A percentile compares a stretch with the other conserved stretches of the same genome.
Evolutionary conservation across 37 sponge, comb jelly and placozoan species (phyloP).

Genomic region (Aphrocallistes beatrix): DNA sequence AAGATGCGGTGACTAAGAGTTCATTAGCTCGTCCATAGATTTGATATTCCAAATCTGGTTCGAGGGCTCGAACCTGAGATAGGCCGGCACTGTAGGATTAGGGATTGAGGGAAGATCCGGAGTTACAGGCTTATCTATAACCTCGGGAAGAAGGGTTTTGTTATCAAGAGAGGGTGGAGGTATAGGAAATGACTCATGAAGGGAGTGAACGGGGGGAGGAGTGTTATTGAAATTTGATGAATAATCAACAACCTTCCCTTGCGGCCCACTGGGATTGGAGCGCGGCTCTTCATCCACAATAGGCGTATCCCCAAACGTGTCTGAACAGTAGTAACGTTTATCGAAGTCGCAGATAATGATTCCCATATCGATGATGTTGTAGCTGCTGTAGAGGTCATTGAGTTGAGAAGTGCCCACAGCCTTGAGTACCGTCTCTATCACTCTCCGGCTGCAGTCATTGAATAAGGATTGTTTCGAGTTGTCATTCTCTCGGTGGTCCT

Average conservation of each 20-base stretch:
- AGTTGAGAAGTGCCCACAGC: neutral
- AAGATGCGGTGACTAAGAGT: too few relatives aligned
- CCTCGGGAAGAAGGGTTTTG: too few relatives aligned
- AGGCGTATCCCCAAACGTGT: neutral
- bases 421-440: neutral
- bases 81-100: neutral
- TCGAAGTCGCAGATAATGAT: neutral
- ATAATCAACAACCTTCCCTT: neutral
- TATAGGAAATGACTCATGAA: too few relatives aligned
- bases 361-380: slow-evolving; percentile 12
- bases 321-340: neutral
- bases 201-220: too few relatives aligned
- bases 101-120: neutral
- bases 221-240: too few relatives aligned
- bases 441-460: neutral
- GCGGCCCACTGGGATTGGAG: neutral
- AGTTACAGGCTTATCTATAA: too few relatives aligned
- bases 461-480: neutral
- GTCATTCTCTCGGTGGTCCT: neutral
- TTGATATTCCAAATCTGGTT: neutral
- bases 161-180: too few relatives aligned
- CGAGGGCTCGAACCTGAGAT: neutral
- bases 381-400: neutral
- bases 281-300: neutral
- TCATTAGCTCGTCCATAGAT: neutral